Base-by-base conservation (phyloP, 2,888 invertebrate genomes). In the Caenorhabditis auriculariae region DNA sequence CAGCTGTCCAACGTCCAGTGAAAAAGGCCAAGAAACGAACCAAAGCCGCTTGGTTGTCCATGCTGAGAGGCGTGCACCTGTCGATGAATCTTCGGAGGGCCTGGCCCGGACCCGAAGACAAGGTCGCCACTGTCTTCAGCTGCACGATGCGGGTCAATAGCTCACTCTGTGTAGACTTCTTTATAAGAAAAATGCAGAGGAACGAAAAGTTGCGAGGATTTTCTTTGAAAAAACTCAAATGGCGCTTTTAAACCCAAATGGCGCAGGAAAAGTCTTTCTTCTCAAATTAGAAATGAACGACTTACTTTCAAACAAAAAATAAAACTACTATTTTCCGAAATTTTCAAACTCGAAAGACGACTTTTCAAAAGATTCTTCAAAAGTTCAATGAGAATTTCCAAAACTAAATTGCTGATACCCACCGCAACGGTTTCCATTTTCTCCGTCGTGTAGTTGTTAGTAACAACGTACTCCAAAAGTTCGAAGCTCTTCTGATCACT, bases 401-500 rank as follows among this genome's bases (percentile, higher is more conserved):
- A n/a, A n/a, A 37, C 21, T 4, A 19, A 29, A 26, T 32, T 39
- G 12, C 35, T 17, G 1, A 23, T 9, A 26, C 50, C 37, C 32
- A 67, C 63, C 32, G 51, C 55, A 23, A 26, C 41, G 4, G 37
- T 21, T 4, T 24, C 19, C 9, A 53, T 43, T 19, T 63, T 60
- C 12, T 17, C 35, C 4, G 48, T 42, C 7, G 55, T 58, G 35
- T 58, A 52, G 6, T 48, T 53, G 12, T 54, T 57, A 2, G 58
- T 53, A 37, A 66, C 46, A 27, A 66, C 12, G 24, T 65, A 42
- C 9, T 54, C 49, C 5, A 61, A 28, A 1, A 37, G 9, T 19
- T 59, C 54, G 42, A 63, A 66, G 15, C 45, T 42, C 23, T 39
- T 43, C 19, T 47, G 48, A 12, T 63, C 56, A 29, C 48, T 47